Conservation (phyloP, 1,140 invertebrate genomes). For the Drosophila albomicans region DNA sequence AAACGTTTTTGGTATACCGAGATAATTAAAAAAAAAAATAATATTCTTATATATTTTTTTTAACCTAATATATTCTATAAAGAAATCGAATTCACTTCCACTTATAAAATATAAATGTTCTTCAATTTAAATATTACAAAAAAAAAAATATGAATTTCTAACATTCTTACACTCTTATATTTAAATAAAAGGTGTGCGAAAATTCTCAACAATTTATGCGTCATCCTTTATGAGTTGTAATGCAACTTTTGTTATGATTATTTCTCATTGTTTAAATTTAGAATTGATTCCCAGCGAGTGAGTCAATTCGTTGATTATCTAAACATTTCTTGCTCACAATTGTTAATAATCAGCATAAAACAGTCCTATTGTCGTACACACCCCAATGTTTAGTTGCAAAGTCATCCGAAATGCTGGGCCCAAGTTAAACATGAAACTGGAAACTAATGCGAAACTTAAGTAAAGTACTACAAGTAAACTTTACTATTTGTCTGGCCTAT, state of each 20-base stretch:
- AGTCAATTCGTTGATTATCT: slow-evolving; percentile 41
- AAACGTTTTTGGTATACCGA: too few relatives aligned
- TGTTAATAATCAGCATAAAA: slow-evolving; percentile 11
- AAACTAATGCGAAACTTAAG: slow-evolving; percentile 53
- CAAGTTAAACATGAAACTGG: slow-evolving; percentile 53
- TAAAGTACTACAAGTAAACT: slow-evolving; percentile 53
- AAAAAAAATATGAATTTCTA: too few relatives aligned
- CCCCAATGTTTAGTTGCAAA: not conserved
- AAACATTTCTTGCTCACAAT: slow-evolving; percentile 38
- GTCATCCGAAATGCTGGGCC: slow-evolving; percentile 5
- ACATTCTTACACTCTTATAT: too few relatives aligned
- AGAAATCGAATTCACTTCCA: too few relatives aligned
- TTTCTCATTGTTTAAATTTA: slow-evolving; percentile 26
- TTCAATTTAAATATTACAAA: too few relatives aligned
- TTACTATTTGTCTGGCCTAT: slow-evolving; percentile 41
- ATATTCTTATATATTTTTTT: too few relatives aligned
- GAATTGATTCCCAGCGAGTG: slow-evolving; percentile 13
- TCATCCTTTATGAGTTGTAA: slow-evolving; percentile 9
- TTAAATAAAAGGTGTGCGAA: too few relatives aligned
- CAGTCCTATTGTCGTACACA: slow-evolving; percentile 13
- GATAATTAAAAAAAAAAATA: too few relatives aligned
- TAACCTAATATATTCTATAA: too few relatives aligned
- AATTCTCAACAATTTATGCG: not conserved
- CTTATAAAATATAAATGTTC: too few relatives aligned
- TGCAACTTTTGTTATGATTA: slow-evolving; percentile 10